phyloP scores from a whole-genome alignment of 2,113 vertebrate species.

The Limnothrissa miodon region DNA sequence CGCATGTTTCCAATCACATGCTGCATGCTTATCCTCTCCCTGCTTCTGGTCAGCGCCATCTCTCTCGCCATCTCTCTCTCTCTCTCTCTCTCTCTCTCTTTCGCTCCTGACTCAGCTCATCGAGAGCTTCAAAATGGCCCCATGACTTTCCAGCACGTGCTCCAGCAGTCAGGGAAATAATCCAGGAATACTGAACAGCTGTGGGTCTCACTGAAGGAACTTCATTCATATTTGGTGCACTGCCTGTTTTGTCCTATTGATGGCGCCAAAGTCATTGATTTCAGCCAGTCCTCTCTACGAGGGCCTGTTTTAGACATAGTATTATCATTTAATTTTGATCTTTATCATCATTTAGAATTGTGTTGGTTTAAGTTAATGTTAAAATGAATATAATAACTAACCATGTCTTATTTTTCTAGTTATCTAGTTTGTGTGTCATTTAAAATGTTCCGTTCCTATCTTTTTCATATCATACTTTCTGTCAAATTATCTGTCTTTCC shows the following conservation, averaged over 20 bases:
- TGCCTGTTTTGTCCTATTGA: not conserved
- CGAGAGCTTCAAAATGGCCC: not conserved
- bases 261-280: not conserved
- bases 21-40: not conserved
- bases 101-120: not conserved
- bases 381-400: not conserved
- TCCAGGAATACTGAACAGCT: conserved; percentile 1
- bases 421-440: not conserved
- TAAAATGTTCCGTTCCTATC: not conserved
- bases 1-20: not conserved
- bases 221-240: not conserved
- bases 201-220: not conserved
- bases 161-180: not conserved
- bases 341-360: too few species aligned
- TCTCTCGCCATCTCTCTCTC: too few species aligned
- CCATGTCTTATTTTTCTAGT: not conserved
- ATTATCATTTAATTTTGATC: too few species aligned
- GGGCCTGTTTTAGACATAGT: not conserved
- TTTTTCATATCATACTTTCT: not conserved
- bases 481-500: not conserved
- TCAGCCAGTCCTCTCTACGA: not conserved
- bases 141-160: not conserved
- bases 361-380: not conserved
- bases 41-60: not conserved
- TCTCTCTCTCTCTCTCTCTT: too few species aligned